Evolutionary conservation across 2,888 invertebrate genomes (phyloP), one percentile per base, ranked within the genome.

Genomic region (Lasioglossum marginatum): DNA sequence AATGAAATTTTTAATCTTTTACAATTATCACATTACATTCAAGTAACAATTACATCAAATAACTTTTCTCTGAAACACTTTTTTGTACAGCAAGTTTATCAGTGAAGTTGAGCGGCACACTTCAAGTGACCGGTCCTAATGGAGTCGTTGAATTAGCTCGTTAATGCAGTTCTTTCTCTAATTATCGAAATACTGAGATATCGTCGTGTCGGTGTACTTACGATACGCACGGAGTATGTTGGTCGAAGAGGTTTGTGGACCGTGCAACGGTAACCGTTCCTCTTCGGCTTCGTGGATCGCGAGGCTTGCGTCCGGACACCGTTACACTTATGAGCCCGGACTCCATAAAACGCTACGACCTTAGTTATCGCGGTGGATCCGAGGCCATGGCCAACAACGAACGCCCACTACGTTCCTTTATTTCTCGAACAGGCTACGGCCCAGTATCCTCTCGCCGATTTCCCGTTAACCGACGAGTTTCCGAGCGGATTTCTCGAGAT

Each of bases 281-380:
- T 89, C 90, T 80, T 81, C 71, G 79, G 77, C 85, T 80, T 83
- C 72, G 48, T 73, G 72, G 85, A 83, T 87, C 89, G 85, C 75
- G 86, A 83, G 84, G 86, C 90, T 90, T 90, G 92, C 92, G 52
- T 93, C 89, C 91, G 88, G 89, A 92, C 88, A 94, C 94, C 94
- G 95, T 95, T 94, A 95, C 94, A 94, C 94, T 94, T 94, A 94
- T 93, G 93, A 92, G 79, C 82, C 68, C 60, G 83, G 86, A 87
- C 88, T 85, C 90, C 92, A 89, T 92, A 88, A 92, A 91, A 89
- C 87, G 88, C 79, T 76, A 76, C 87, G 88, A 88, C 89, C 86
- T 89, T 78, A 76, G 80, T 83, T 87, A 87, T 87, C 87, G 87
- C 63, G 34, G 80, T 40, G 66, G 72, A 40, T 75, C 63, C 87